Evolutionary conservation across 1,140 invertebrate genomes (phyloP).

Genomic region (Drosophila dunni): DNA sequence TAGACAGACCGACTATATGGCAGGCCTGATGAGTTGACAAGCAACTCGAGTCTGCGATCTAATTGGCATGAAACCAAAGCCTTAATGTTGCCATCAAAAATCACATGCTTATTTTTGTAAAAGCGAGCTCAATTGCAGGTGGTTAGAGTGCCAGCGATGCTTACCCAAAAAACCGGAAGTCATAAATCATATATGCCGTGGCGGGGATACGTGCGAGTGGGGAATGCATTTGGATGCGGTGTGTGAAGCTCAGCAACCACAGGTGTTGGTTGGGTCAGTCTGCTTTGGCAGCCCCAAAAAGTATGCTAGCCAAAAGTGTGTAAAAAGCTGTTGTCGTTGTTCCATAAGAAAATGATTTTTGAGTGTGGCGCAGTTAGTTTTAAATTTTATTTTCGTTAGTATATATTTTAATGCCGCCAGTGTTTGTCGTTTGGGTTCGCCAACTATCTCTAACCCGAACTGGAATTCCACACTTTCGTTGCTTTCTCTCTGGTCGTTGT

Average conservation of each 20-base stretch:
- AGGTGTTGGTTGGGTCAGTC: conserved; percentile 62
- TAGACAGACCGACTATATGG: conserved; percentile 46
- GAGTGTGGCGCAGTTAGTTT: conserved; percentile 53
- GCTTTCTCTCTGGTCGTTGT: conserved; percentile 38
- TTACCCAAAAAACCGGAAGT: conserved; percentile 64
- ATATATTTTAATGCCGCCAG: conserved; percentile 65
- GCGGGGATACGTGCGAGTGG: conserved; percentile 13
- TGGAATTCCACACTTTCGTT: conserved; percentile 7
- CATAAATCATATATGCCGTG: conserved; percentile 67
- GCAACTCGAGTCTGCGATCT: conserved; percentile 40
- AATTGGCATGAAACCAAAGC: conserved; percentile 46
- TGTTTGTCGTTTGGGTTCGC: conserved; percentile 72
- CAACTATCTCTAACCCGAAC: conserved; percentile 32
- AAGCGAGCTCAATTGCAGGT: conserved; percentile 32
- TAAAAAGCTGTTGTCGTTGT: conserved; percentile 24
- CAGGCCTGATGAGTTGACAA: conserved; percentile 53
- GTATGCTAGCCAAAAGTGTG: conserved; percentile 39
- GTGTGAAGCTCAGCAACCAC: conserved; percentile 57
- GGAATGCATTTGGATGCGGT: conserved; percentile 18
- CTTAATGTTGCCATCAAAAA: conserved; percentile 20
- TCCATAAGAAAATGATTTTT: conserved; percentile 43
- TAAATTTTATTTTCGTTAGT: conserved; percentile 74
- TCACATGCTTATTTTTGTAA: conserved; percentile 42
- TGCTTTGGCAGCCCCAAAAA: conserved; percentile 46
- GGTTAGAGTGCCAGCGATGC: conserved; percentile 17